Conservation (phyloP, 2,888 invertebrate genomes). For the Drosophila subquinaria region DNA sequence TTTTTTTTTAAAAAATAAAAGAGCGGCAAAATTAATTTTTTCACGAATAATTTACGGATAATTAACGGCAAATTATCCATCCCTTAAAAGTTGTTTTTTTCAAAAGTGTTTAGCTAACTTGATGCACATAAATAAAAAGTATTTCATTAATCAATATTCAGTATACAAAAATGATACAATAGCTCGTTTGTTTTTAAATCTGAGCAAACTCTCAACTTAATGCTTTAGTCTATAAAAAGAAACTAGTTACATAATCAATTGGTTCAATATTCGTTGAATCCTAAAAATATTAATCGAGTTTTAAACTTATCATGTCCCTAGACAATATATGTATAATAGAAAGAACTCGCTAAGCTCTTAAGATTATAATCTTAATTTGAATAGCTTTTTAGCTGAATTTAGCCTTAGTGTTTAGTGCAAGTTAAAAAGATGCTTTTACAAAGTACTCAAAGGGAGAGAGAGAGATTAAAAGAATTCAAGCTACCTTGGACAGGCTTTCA, state of each 20-base stretch:
- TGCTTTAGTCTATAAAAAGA: neutral
- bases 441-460: conserved; percentile 4
- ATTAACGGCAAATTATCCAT: no score
- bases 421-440: neutral
- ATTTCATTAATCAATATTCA: no score
- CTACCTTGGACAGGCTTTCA: conserved; percentile 13
- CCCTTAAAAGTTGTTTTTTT: no score
- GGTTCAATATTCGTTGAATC: neutral
- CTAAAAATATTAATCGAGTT: neutral
- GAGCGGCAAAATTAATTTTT: no score
- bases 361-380: conserved; percentile 12
- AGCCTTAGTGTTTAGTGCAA: neutral
- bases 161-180: no score
- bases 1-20: no score
- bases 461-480: conserved; percentile 6
- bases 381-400: conserved; percentile 9
- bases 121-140: no score
- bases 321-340: neutral
- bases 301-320: neutral
- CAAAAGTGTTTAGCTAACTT: no score
- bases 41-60: no score
- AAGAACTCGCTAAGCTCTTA: neutral
- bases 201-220: no score
- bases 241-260: neutral
- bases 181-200: no score